Evolutionary conservation across 2,888 invertebrate species (phyloP).

Genomic region (Drosophila buzzatii): DNA sequence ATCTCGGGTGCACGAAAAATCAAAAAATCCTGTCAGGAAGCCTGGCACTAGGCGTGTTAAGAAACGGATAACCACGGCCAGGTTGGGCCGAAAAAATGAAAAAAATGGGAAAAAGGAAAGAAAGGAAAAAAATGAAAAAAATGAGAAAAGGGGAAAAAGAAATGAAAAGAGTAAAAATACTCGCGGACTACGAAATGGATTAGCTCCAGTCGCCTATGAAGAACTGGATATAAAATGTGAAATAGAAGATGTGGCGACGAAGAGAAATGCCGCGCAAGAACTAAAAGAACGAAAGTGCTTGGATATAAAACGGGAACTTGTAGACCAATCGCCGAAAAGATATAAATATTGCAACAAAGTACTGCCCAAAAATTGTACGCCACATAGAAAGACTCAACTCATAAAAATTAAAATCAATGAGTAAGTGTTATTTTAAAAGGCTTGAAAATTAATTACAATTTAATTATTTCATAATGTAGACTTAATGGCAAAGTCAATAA

Average conservation of each 20-base stretch:
- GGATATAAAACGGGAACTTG: constrained; percentile 35
- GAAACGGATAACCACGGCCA: neutral
- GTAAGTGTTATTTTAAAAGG: constrained; percentile 6
- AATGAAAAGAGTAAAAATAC: constrained; percentile 1
- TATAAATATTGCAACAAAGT: neutral
- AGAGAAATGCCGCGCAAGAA: neutral
- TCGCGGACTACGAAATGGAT: constrained; percentile 33
- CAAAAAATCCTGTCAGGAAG: neutral
- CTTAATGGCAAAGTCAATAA: neutral
- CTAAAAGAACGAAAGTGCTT: neutral
- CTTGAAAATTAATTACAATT: neutral
- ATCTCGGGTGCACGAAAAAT: constrained; percentile 80
- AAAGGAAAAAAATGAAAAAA: neutral
- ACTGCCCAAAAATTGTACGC: neutral
- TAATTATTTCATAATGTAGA: neutral
- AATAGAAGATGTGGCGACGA: constrained; percentile 22
- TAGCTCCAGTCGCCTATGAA: constrained; percentile 43
- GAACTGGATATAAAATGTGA: constrained; percentile 45
- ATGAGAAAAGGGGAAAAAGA: neutral
- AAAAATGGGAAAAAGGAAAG: too few relatives aligned
- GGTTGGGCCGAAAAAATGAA: neutral
- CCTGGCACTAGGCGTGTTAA: constrained; percentile 2
- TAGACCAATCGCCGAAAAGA: constrained; percentile 1
- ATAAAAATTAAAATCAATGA: neutral
- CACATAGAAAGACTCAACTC: neutral